These are phyloP conservation scores for Pelosia muscerda DNA, from an alignment of 2,888 invertebrate genomes.

Conservation along the genomic window DNA sequence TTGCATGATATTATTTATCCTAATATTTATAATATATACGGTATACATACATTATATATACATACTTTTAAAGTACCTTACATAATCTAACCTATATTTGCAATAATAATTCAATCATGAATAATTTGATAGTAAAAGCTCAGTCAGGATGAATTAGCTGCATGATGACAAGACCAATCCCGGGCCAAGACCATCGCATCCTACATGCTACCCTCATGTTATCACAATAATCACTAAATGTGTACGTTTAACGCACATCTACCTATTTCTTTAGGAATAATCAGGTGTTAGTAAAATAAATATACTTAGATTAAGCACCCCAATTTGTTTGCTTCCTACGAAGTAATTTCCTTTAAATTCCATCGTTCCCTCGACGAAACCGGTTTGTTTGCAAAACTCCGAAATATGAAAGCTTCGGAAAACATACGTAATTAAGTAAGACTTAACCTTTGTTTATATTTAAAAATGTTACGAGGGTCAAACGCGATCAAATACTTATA, in stretches of 20 bases:
- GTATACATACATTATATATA: no score
- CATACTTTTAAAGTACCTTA: no score
- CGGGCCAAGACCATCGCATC: no score
- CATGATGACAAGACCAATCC: no score
- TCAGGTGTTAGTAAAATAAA: not conserved
- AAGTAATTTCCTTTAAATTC: slow-evolving; percentile 51
- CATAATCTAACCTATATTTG: no score
- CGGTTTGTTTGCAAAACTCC: slow-evolving; percentile 23
- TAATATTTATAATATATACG: no score
- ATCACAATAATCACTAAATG: no score
- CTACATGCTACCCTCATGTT: no score
- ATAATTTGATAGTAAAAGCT: no score
- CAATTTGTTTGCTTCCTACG: slow-evolving; percentile 54
- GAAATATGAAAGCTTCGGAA: slow-evolving; percentile 23
- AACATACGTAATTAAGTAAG: slow-evolving; percentile 21
- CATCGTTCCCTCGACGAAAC: slow-evolving; percentile 33
- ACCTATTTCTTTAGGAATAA: not conserved
- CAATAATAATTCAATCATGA: no score
- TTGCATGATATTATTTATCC: no score
- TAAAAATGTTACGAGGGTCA: slow-evolving; percentile 8
- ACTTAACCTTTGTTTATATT: slow-evolving; percentile 24
- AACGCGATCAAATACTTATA: slow-evolving; percentile 17
- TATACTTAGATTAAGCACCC: slow-evolving; percentile 27
- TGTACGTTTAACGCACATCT: not conserved
- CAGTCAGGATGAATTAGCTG: no score